A percentile compares a stretch with the other conserved stretches of the same genome.
Evolutionary conservation across 2,113 vertebrate species (phyloP).

Genomic region (Donacobius atricapilla): DNA sequence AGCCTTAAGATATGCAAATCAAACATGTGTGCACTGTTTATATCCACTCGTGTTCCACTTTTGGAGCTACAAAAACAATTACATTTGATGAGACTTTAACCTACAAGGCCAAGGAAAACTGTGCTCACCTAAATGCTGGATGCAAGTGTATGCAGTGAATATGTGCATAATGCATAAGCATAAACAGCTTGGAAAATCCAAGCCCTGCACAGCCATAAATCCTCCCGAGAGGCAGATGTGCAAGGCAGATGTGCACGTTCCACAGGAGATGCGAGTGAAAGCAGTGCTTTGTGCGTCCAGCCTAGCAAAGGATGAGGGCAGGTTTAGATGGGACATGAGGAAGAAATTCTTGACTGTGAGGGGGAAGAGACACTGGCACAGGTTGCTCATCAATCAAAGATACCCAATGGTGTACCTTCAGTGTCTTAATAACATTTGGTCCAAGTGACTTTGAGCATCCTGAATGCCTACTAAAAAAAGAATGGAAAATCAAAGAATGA

Average conservation of each 20-base stretch:
- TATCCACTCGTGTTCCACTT: neutral
- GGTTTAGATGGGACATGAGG: neutral
- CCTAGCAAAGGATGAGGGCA: neutral
- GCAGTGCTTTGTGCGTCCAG: neutral
- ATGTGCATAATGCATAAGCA: neutral
- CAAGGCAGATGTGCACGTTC: neutral
- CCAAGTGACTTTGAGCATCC: neutral
- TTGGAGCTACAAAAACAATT: neutral
- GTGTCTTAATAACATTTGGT: neutral
- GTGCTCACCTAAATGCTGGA: neutral
- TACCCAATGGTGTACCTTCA: neutral
- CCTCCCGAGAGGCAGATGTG: constrained; percentile 19
- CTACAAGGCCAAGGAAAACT: neutral
- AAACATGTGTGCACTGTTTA: neutral
- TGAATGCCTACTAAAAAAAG: neutral
- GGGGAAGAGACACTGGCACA: neutral
- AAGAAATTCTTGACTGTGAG: neutral
- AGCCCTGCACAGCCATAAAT: neutral
- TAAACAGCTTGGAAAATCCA: neutral
- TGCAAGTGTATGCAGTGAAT: neutral
- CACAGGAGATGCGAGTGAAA: neutral
- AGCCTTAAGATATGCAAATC: neutral
- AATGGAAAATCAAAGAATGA: neutral
- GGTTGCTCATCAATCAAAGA: neutral
- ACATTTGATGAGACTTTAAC: neutral